Percentiles rank a stretch among this genome's conserved stretches.
These are phyloP conservation scores for Eulithis testata DNA, from an alignment of 2,888 invertebrate species.

Conservation along the genomic window DNA sequence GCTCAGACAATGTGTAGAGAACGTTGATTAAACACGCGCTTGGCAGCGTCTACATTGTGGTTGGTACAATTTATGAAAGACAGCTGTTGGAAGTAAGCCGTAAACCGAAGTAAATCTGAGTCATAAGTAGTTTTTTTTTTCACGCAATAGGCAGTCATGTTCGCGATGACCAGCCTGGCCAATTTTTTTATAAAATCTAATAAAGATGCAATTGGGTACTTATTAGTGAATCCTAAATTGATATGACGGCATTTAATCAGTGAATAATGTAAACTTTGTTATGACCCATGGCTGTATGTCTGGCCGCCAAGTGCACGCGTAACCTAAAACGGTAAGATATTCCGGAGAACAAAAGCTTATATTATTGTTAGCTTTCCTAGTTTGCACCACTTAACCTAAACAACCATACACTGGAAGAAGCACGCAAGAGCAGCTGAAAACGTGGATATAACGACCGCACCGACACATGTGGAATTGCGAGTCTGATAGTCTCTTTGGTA, in stretches of 20 bases:
- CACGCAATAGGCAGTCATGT: too few relatives aligned
- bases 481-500: conserved; percentile 4
- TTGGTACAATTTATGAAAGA: conserved; percentile 30
- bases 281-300: too few relatives aligned
- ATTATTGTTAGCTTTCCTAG: background rate
- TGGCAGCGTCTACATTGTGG: conserved; percentile 38
- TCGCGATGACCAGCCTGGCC: too few relatives aligned
- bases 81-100: background rate
- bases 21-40: conserved; percentile 52
- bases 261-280: too few relatives aligned
- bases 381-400: conserved; percentile 36
- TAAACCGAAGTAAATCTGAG: too few relatives aligned
- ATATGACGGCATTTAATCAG: too few relatives aligned
- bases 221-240: too few relatives aligned
- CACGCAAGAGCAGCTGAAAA: conserved; percentile 23
- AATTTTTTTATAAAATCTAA: too few relatives aligned
- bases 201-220: too few relatives aligned
- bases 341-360: background rate
- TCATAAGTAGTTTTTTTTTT: too few relatives aligned
- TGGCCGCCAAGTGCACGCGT: too few relatives aligned
- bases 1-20: conserved; percentile 46
- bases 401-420: conserved; percentile 11
- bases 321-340: too few relatives aligned
- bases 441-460: conserved; percentile 21
- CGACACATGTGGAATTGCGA: conserved; percentile 11